Base-by-base conservation (phyloP, 1,140 invertebrate species). In the Aculops lycopersici region DNA sequence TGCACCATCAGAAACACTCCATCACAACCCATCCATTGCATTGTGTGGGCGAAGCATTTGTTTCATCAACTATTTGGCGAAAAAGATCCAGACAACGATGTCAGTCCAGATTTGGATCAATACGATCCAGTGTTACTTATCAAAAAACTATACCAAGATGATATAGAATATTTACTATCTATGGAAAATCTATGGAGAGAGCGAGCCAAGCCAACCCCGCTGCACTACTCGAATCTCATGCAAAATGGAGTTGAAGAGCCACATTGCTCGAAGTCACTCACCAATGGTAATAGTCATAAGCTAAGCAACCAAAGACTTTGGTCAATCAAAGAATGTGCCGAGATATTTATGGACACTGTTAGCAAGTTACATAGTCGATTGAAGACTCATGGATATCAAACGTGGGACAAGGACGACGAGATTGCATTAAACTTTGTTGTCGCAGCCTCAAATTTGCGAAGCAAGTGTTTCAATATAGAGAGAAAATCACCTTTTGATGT, bases 1-100 rank as follows among this genome's bases (percentile, higher is more conserved):
- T 98, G 92, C 58, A 98, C 92, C 0, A 98, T 98, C 48, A 65
- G 92, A 37, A 98, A 98, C 53, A 98, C 92, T 3, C 92, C 92
- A n/a, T 92, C 84, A 13, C 86, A 95, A 55, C 78, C 83, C 0
- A 90, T 98, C 49, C 92, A 98, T 58, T 98, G 92, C 54, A 86
- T 98, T 50, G 83, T 97, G 2, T 98, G 92, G 92, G 76, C 84
- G 0, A 98, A 98, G 57, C 83, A 92, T 66, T 64, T 98, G 14
- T 61, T 44, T 51, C 83, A 75, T 62, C 92, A 97, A 60, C 61
- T 98, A 3, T 98, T 94, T 66, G 92, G 90, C 2, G 80, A 94
- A 60, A 72, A 71, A 43, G 78, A 90, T 60, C 70, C 75, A 0
- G 86, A 97, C 62, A 75, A 97, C 55, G 88, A 95, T 61, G 88